Base-by-base conservation (phyloP, 1,140 invertebrate species). In the Camponotus vicinus region DNA sequence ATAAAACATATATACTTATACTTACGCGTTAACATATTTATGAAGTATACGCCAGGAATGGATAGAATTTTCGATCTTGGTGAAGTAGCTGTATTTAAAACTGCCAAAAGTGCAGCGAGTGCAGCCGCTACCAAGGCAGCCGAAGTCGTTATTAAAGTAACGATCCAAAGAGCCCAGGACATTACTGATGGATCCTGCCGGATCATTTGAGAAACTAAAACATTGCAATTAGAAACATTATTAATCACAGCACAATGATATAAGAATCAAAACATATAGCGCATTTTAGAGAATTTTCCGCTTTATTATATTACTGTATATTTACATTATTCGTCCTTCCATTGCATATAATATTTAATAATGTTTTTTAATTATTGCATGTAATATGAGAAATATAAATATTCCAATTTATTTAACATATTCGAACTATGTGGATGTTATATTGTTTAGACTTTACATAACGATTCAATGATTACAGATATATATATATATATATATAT, bases 21-120 rank as follows among this genome's bases (percentile, higher is more conserved):
- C 96, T 97, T 96, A 98, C 98, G 93, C 88, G 97, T 96, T 87
- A 97, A 92, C 42, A 95, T 95, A 94, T 98, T 98, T 96, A 97
- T 98, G 6, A 98, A 92, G 91, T 98, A 98, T 59, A 98, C 95
- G 21, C 97, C 97, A n/a, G 96, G 95, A n/a, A 97, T 95, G 2
- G 97, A 97, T 15, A 97, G 96, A 70, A 98, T 96, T 77, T 97
- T 96, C 88, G 97, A 96, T 76, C 97, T 96, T 9, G 97, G 97
- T 40, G 96, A 97, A 4, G 97, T 97, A 49, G 97, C 96, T 4
- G 97, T 97, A 92, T 98, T 98, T 66, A 98, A 96, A 45, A 97
- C 96, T n/a, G 97, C 96, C 92, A 98, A 97, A 37, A 97, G 95
- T 52, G 97, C 97, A 42, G 96, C 96, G 0, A 98, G 92, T 32